Conservation (phyloP, 2,797 vertebrate genomes). For the Varecia variegata region DNA sequence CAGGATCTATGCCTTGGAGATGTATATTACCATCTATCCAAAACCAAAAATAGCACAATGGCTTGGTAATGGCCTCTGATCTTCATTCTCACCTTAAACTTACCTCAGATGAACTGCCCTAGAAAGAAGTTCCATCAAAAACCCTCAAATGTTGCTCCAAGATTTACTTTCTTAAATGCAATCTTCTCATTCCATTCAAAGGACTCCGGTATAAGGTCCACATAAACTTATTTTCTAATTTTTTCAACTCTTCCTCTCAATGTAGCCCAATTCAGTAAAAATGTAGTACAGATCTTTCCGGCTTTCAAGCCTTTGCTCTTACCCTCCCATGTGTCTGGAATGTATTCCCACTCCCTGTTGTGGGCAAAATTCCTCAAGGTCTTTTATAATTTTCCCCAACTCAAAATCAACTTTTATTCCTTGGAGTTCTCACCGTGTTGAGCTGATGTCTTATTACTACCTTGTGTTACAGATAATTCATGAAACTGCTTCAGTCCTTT, state of each 20-base stretch:
- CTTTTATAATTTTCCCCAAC: background rate
- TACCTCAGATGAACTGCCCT: background rate
- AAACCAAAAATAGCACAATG: background rate
- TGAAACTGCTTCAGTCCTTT: background rate
- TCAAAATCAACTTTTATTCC: background rate
- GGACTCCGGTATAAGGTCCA: background rate
- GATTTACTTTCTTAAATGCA: background rate
- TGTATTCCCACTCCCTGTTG: background rate
- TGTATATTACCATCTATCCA: background rate
- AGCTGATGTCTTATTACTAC: background rate
- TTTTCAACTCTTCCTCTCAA: background rate
- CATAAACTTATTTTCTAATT: background rate
- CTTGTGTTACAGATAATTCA: background rate
- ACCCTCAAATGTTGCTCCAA: background rate
- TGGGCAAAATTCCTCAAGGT: background rate
- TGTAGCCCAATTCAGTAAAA: background rate
- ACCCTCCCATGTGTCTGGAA: background rate
- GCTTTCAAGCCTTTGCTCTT: background rate
- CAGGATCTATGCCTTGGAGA: background rate
- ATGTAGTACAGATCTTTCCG: background rate
- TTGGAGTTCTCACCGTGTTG: background rate
- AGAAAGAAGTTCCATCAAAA: background rate
- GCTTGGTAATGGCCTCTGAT: background rate
- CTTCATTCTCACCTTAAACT: slow-evolving; percentile 23
- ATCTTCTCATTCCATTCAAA: background rate